A percentile compares a stretch with the other conserved stretches of the same genome.
Conservation (phyloP, 1,140 invertebrate genomes). For the Zaprionus lachaisei region DNA sequence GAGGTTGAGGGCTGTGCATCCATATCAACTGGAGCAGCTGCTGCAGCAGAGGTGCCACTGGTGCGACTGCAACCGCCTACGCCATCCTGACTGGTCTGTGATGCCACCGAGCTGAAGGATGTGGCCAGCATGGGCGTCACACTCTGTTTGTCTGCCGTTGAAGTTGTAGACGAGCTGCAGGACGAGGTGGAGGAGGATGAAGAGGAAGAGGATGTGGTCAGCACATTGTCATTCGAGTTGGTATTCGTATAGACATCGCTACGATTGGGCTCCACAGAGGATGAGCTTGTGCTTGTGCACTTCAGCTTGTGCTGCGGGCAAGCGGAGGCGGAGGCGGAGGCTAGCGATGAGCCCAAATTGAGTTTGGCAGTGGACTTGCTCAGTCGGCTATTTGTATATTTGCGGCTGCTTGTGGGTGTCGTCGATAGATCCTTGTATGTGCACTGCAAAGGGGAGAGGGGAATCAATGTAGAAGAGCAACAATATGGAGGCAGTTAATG, state of each 20-base stretch:
- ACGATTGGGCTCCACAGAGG: constrained; percentile 34
- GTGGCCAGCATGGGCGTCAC: constrained; percentile 35
- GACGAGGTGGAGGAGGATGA: constrained; percentile 9
- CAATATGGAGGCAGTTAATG: not conserved
- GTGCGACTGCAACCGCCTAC: constrained; percentile 71
- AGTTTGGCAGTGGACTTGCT: constrained; percentile 84
- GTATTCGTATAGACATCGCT: constrained; percentile 77
- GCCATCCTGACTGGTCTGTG: constrained; percentile 63
- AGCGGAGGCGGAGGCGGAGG: constrained; percentile 22
- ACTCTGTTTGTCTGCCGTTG: constrained; percentile 20
- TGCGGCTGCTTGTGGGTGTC: constrained; percentile 80
- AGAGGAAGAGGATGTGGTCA: constrained; percentile 12
- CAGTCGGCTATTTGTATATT: constrained; percentile 72
- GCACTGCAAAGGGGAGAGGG: constrained; percentile 40
- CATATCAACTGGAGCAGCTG: constrained; percentile 15
- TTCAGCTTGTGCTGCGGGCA: constrained; percentile 36
- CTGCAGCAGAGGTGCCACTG: constrained; percentile 17
- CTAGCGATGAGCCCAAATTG: constrained; percentile 69
- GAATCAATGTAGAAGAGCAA: not conserved
- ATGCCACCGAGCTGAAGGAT: constrained; percentile 63
- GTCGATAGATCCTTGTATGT: constrained; percentile 79
- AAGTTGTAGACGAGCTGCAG: not conserved
- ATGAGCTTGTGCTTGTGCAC: constrained; percentile 5
- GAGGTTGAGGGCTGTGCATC: constrained; percentile 76
- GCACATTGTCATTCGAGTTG: constrained; percentile 72